Evolutionary conservation across 2,888 invertebrate genomes (phyloP).

Genomic region (Hypomecis punctinalis): DNA sequence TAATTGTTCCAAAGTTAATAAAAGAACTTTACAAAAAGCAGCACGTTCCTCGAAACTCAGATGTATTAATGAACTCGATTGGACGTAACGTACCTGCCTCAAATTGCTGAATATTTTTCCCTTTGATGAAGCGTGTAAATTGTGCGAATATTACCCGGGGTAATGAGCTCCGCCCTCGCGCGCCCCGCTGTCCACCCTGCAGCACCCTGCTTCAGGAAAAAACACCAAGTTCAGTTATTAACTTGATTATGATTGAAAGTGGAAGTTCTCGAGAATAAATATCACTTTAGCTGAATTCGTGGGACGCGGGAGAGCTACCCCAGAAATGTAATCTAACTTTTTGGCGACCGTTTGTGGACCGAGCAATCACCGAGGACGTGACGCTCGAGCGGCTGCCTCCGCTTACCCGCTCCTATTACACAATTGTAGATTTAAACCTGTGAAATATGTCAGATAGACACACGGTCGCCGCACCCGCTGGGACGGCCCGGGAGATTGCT

Average conservation of each 20-base stretch:
- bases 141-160: not conserved
- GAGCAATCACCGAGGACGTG: not conserved
- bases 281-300: constrained; percentile 13
- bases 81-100: constrained; percentile 1
- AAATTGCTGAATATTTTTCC: constrained; percentile 9
- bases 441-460: too few species aligned
- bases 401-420: too few species aligned
- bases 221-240: constrained; percentile 18
- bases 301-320: not conserved
- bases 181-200: not conserved
- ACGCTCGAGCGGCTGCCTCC: not conserved
- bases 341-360: not conserved
- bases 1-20: constrained; percentile 3
- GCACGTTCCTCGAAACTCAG: not conserved
- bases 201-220: not conserved
- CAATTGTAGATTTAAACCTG: too few species aligned
- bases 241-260: constrained; percentile 24
- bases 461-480: too few species aligned
- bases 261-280: constrained; percentile 21
- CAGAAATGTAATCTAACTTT: constrained; percentile 16
- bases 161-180: not conserved
- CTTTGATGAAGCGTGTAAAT: constrained; percentile 9
- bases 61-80: constrained; percentile 7
- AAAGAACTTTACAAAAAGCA: not conserved
- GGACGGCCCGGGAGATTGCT: too few species aligned